Conservation (phyloP, 2,113 vertebrate species). For the Lepus americanus region DNA sequence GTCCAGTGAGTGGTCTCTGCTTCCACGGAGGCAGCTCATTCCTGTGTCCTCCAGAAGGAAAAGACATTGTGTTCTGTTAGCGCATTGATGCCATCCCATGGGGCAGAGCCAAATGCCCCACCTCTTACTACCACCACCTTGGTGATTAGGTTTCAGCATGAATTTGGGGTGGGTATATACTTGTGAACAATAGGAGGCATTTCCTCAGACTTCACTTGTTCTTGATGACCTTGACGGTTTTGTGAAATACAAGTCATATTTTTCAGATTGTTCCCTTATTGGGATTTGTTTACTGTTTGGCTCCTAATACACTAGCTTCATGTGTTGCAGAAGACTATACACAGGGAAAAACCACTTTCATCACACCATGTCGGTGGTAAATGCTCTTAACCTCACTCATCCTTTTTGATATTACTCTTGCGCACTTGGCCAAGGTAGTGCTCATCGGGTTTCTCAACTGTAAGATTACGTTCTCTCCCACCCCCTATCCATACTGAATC, state of each 20-base stretch:
- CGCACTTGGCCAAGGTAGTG: neutral
- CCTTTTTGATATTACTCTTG: accelerated
- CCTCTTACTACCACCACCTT: neutral
- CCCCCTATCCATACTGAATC: neutral
- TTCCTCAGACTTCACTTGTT: neutral
- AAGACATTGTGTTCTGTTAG: neutral
- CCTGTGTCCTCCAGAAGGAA: neutral
- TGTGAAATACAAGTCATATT: neutral
- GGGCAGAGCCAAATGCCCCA: neutral
- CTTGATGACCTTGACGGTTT: neutral
- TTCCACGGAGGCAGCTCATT: neutral
- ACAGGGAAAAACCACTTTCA: neutral
- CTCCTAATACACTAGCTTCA: neutral
- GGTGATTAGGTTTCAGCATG: neutral
- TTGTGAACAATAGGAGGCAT: neutral
- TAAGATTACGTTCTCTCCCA: accelerated
- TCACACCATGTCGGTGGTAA: neutral
- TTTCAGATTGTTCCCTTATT: neutral
- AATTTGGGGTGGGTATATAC: neutral
- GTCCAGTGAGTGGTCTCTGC: neutral
- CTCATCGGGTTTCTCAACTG: neutral
- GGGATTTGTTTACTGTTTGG: neutral
- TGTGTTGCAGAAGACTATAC: neutral
- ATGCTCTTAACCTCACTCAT: neutral
- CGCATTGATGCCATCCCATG: neutral